These are phyloP conservation scores for Polyergus mexicanus DNA, from an alignment of 1,140 invertebrate genomes.

Conservation along the genomic window DNA sequence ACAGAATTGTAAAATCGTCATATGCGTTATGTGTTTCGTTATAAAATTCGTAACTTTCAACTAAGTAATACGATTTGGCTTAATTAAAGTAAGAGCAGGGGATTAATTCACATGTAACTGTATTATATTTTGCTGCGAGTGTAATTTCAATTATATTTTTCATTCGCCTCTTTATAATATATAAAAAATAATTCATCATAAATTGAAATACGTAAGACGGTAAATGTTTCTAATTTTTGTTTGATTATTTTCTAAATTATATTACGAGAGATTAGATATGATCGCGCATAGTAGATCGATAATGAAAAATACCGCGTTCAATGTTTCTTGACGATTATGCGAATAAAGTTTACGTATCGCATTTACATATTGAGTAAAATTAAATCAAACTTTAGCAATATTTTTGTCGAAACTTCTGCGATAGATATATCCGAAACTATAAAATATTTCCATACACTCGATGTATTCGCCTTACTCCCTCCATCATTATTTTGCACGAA, in stretches of 20 bases:
- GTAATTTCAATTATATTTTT: slow-evolving; percentile 19
- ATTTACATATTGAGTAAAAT: slow-evolving; percentile 56
- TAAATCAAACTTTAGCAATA: slow-evolving; percentile 61
- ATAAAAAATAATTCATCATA: not conserved
- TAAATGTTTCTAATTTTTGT: slow-evolving; percentile 1
- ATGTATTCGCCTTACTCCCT: not conserved
- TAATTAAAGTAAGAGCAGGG: slow-evolving; percentile 26
- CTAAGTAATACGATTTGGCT: slow-evolving; percentile 22
- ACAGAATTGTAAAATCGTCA: slow-evolving; percentile 45
- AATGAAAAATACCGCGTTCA: not conserved
- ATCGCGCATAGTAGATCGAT: not conserved
- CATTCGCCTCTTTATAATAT: not conserved
- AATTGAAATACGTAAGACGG: not conserved
- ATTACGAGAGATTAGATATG: not conserved
- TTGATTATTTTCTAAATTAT: not conserved
- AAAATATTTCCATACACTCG: slow-evolving; percentile 49
- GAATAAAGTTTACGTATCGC: slow-evolving; percentile 43
- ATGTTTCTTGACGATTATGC: slow-evolving; percentile 35
- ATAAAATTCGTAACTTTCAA: slow-evolving; percentile 44
- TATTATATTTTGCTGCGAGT: slow-evolving; percentile 24
- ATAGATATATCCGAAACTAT: slow-evolving; percentile 53
- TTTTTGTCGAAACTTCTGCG: slow-evolving; percentile 69
- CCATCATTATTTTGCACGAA: not conserved
- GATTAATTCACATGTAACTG: slow-evolving; percentile 34
- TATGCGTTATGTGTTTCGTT: slow-evolving; percentile 24